These are phyloP conservation scores for Pseudorhombus dupliciocellatus DNA, from an alignment of 2,113 vertebrate species.

Conservation along the genomic window DNA sequence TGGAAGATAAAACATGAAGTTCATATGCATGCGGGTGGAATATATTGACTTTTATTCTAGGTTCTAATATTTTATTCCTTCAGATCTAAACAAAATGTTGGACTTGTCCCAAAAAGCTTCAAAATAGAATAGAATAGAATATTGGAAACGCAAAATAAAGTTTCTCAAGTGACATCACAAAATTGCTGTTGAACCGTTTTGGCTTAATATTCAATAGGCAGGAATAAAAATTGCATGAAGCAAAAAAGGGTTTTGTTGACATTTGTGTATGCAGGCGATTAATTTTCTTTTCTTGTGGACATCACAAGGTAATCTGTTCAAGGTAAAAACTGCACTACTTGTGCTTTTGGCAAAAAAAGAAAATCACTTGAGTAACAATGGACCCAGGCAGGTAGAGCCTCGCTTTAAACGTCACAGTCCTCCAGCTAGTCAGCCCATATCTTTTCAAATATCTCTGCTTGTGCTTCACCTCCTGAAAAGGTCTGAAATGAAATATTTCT, in stretches of 20 bases:
- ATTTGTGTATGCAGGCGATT: not conserved
- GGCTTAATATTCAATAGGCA: too few species aligned
- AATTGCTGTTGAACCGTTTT: not conserved
- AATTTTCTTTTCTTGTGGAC: not conserved
- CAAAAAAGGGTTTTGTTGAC: too few species aligned
- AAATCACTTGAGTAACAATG: not conserved
- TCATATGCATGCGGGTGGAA: conserved; percentile 1
- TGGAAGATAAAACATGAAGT: not conserved
- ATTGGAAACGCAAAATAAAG: too few species aligned
- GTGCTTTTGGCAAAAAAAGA: not conserved
- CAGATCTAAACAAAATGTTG: too few species aligned
- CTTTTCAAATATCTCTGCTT: not conserved
- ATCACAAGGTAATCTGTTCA: not conserved
- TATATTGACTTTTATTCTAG: not conserved
- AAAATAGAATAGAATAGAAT: too few species aligned
- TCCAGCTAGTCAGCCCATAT: not conserved
- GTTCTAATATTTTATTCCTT: too few species aligned
- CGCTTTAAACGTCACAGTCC: not conserved
- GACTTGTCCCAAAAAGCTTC: too few species aligned
- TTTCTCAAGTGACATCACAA: not conserved
- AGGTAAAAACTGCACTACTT: not conserved
- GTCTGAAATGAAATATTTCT: not conserved
- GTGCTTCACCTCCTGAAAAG: not conserved
- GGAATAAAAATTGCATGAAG: too few species aligned
- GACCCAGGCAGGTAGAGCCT: not conserved